Evolutionary conservation across 1,140 invertebrate species (phyloP).

Genomic region (Nixonia krombeini): DNA sequence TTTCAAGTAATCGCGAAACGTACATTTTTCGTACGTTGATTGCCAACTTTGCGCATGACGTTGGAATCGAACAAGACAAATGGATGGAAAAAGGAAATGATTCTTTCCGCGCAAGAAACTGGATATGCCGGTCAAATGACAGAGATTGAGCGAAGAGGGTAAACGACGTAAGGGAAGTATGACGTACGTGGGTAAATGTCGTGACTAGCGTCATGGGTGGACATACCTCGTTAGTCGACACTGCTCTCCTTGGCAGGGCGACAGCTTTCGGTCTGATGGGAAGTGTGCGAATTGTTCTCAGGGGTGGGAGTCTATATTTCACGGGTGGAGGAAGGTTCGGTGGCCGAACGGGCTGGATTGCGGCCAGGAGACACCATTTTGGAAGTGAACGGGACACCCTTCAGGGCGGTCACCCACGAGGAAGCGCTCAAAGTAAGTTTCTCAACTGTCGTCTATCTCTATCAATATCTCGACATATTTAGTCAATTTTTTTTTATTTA

Average conservation of each 20-base stretch:
- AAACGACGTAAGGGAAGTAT: background rate
- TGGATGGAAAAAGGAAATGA: no score
- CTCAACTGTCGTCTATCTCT: no score
- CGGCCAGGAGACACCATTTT: constrained; percentile 90
- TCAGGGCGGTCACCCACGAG: constrained; percentile 88
- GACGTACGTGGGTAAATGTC: constrained; percentile 4
- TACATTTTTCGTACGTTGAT: no score
- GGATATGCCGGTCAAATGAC: no score
- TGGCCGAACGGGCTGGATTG: constrained; percentile 86
- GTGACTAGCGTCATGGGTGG: constrained; percentile 50
- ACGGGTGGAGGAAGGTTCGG: constrained; percentile 87
- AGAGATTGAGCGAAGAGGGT: no score
- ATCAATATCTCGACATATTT: no score
- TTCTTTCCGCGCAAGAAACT: no score
- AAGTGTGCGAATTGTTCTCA: constrained; percentile 70
- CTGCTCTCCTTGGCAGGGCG: constrained; percentile 6
- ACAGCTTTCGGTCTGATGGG: constrained; percentile 52
- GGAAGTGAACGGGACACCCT: constrained; percentile 90
- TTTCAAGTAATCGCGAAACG: no score
- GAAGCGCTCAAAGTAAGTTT: constrained; percentile 87
- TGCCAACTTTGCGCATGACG: no score
- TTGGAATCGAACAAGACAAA: no score
- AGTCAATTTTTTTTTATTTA: no score
- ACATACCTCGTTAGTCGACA: constrained; percentile 27
- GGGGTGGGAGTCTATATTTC: constrained; percentile 91